Base-by-base conservation (phyloP, 2,113 vertebrate species). In the Gambusia affinis region DNA sequence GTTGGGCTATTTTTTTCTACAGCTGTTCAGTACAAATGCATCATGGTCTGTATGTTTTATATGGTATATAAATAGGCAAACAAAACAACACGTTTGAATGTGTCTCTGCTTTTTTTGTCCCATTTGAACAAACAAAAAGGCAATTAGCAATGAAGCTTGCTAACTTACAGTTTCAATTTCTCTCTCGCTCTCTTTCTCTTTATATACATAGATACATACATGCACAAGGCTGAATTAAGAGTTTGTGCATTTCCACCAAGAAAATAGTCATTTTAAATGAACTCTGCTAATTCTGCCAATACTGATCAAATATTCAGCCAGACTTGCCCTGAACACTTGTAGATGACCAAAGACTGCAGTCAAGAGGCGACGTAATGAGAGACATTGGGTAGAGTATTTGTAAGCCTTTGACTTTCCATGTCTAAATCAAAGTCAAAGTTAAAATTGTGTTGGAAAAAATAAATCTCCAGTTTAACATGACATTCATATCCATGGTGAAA, bases 31-130 rank as follows among this genome's bases (percentile, higher is more conserved):
- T 70, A 69, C 80, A 70, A 88, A 86, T 78, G 78, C 85, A 71
- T 79, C 70, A 82, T 75, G 74, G 84, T 37, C 75, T 91, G 78
- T 87, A 70, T 81, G 78, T 91, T 91, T 91, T 91, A 81, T 88
- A 84, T 39, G 80, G 79, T 82, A 76, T 87, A 85, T 88, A 87
- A 87, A 84, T 37, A 64, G 12, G 85, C n/a, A 60, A 72, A 31
- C 63, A 85, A 80, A 74, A 72, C 17, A 60, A 22, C 8, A 27
- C 61, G 30, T 57, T 19, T 4, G 29, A 70, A 17, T 47, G 22
- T 17, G 6, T 73, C 64, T 74, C 6, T 0, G 22, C 12, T 60
- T 57, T 81, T 37, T 37, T 37, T 37, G 35, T 12, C 35, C 5
- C 17, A 44, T 35, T 1, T 68, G 73, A 72, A 11, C 4, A 12